Evolutionary conservation across 2,113 vertebrate species (phyloP).

Genomic region (Aphyosemion australe): DNA sequence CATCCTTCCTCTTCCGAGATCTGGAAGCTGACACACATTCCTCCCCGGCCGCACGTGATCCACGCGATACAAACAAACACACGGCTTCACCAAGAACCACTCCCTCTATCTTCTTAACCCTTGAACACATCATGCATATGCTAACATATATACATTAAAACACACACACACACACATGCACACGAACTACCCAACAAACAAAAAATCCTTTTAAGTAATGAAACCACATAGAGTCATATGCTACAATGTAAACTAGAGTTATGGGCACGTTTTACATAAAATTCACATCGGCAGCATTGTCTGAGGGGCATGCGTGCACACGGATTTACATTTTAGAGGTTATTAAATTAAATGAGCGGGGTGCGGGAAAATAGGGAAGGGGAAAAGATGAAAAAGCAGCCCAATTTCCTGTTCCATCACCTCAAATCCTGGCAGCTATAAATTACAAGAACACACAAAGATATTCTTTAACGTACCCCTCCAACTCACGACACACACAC

Average conservation of each 20-base stretch:
- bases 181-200: constrained; percentile 56
- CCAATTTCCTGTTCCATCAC: constrained; percentile 74
- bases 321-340: constrained; percentile 82
- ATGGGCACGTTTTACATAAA: constrained; percentile 82
- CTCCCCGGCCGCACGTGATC: constrained; percentile 33
- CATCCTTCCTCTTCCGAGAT: constrained; percentile 47
- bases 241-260: constrained; percentile 76
- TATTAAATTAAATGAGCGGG: constrained; percentile 84
- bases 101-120: constrained; percentile 66
- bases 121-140: constrained; percentile 16
- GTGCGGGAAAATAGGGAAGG: constrained; percentile 59
- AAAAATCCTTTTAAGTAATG: constrained; percentile 83
- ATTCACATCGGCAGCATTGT: constrained; percentile 76
- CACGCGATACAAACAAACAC: constrained; percentile 55
- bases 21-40: constrained; percentile 59
- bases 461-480: not conserved
- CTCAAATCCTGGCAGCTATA: constrained; percentile 80
- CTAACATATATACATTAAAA: not conserved
- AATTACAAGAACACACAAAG: constrained; percentile 75
- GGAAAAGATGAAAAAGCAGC: constrained; percentile 51
- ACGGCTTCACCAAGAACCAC: constrained; percentile 69
- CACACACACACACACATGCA: not conserved
- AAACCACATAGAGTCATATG: constrained; percentile 79
- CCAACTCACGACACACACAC: not conserved
- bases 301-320: constrained; percentile 75